A percentile compares a stretch with the other conserved stretches of the same genome.
These are phyloP conservation scores for Clusia tigrina DNA, from an alignment of 2,888 invertebrate species.

Conservation along the genomic window DNA sequence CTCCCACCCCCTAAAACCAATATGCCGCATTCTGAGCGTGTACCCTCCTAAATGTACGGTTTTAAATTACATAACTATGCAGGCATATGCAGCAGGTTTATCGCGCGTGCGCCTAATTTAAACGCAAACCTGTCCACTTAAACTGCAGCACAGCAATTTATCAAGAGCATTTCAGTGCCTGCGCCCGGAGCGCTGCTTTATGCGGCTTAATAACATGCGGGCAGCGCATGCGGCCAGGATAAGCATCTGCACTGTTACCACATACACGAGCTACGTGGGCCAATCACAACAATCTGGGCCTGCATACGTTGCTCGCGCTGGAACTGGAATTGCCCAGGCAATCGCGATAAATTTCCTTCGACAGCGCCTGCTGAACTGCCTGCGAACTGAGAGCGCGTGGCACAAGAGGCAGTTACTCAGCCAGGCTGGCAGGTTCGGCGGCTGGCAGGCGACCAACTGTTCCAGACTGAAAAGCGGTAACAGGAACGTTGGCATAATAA, in stretches of 20 bases:
- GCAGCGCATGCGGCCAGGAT: neutral
- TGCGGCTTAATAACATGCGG: neutral
- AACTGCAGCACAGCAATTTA: neutral
- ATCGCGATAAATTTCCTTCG: neutral
- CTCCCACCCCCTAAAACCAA: too few relatives aligned
- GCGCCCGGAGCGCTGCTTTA: neutral
- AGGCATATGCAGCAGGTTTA: neutral
- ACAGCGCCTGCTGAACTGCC: too few relatives aligned
- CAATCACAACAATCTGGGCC: neutral
- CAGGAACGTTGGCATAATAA: too few relatives aligned
- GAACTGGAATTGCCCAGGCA: neutral
- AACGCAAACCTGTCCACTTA: neutral
- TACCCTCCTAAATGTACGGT: too few relatives aligned
- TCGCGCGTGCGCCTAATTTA: neutral
- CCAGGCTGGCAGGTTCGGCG: too few relatives aligned
- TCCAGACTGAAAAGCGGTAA: too few relatives aligned
- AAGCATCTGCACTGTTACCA: neutral
- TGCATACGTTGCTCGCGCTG: neutral
- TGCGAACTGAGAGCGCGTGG: too few relatives aligned
- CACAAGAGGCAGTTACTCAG: too few relatives aligned
- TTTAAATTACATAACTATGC: too few relatives aligned
- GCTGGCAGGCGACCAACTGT: too few relatives aligned
- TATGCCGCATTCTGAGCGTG: too few relatives aligned
- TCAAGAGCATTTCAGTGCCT: constrained; percentile 1
- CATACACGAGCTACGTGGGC: neutral